Conservation (phyloP, 1,140 invertebrate species). For the Brachionus calyciflorus region DNA sequence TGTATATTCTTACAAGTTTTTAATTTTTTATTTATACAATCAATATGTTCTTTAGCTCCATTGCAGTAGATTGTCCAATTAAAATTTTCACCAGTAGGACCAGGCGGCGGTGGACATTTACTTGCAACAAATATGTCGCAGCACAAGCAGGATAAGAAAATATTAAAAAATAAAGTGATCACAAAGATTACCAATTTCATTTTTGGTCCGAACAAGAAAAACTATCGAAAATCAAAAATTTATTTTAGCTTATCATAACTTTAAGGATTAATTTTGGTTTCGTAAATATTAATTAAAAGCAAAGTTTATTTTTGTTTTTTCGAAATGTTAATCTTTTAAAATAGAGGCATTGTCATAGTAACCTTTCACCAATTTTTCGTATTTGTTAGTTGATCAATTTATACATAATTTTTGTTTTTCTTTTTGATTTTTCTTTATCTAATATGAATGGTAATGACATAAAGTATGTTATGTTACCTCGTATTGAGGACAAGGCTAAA, state of each 20-base stretch:
- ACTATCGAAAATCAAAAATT: no score
- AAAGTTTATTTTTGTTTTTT: slow-evolving; percentile 34
- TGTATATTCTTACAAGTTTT: slow-evolving; percentile 34
- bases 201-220: no score
- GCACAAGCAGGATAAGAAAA: neutral
- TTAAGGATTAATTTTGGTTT: neutral
- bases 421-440: neutral
- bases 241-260: neutral
- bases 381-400: neutral
- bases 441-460: slow-evolving; percentile 30
- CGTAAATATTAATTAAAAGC: slow-evolving; percentile 17
- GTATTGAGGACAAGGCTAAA: slow-evolving; percentile 21
- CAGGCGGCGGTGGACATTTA: slow-evolving; percentile 42
- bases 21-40: slow-evolving; percentile 41
- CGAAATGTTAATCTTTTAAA: slow-evolving; percentile 38
- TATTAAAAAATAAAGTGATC: slow-evolving; percentile 22
- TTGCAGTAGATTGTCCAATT: slow-evolving; percentile 38
- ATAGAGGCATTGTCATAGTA: slow-evolving; percentile 13
- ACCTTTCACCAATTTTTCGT: neutral
- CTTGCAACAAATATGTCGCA: slow-evolving; percentile 40
- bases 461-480: slow-evolving; percentile 44
- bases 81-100: neutral
- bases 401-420: slow-evolving; percentile 1
- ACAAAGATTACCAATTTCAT: slow-evolving; percentile 26
- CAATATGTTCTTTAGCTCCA: slow-evolving; percentile 40